A percentile compares a stretch with the other conserved stretches of the same genome.
phyloP scores from a whole-genome alignment of 2,797 vertebrate genomes.

The Austrolebias charrua region DNA sequence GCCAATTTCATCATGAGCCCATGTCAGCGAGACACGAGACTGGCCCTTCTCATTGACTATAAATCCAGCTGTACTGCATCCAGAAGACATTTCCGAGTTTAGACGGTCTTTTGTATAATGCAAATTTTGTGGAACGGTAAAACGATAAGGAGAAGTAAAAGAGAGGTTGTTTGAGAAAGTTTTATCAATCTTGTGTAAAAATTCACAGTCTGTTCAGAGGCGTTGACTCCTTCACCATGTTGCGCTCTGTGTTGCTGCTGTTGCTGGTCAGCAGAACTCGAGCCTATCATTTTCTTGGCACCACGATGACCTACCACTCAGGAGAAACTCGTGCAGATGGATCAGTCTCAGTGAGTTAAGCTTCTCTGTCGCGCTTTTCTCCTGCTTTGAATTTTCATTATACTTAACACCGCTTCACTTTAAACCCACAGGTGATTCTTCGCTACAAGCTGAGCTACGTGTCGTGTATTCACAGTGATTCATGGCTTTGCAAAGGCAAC shows the following conservation, averaged over 20 bases:
- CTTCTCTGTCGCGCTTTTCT: background rate
- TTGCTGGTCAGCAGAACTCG: slow-evolving; percentile 3
- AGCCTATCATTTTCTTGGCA: slow-evolving; percentile 8
- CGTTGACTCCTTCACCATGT: background rate
- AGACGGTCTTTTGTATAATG: too few species aligned
- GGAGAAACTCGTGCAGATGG: background rate
- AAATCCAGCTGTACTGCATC: too few species aligned
- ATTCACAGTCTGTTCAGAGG: background rate
- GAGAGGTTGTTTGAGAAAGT: background rate
- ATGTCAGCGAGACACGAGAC: too few species aligned
- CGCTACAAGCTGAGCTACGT: slow-evolving; percentile 22
- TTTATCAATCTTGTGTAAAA: background rate
- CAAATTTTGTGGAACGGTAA: too few species aligned
- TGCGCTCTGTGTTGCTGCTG: slow-evolving; percentile 6
- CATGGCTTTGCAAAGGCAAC: rapidly evolving
- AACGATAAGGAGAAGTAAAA: too few species aligned
- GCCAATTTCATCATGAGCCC: too few species aligned
- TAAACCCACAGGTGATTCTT: slow-evolving; percentile 35
- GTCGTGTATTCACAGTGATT: rapidly evolving
- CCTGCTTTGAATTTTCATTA: background rate
- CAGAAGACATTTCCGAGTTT: too few species aligned
- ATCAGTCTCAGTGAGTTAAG: background rate
- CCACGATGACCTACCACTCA: slow-evolving; percentile 11
- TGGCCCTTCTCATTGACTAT: too few species aligned
- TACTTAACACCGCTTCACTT: background rate